A percentile compares a stretch with the other conserved stretches of the same genome.
phyloP scores from a whole-genome alignment of 2,113 vertebrate genomes.

The Channa argus region DNA sequence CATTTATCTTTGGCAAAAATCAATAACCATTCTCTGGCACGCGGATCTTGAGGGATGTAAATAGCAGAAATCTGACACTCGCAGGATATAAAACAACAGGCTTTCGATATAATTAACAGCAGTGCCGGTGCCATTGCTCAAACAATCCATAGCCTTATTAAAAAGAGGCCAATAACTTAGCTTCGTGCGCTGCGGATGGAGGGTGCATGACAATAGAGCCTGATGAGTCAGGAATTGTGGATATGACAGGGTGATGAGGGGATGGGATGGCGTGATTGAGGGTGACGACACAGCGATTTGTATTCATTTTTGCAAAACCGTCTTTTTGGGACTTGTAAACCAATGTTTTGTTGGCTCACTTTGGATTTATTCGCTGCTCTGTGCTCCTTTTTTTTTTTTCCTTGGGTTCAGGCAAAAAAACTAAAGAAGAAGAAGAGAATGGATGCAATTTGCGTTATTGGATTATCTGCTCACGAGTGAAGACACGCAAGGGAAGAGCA shows the following conservation, averaged over 20 bases:
- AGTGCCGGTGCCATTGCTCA: slow-evolving; percentile 56
- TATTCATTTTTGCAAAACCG: too few species aligned
- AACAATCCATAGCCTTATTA: slow-evolving; percentile 82
- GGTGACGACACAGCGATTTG: background rate
- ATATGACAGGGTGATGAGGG: slow-evolving; percentile 35
- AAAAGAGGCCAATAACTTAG: slow-evolving; percentile 76
- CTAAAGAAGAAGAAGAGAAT: too few species aligned
- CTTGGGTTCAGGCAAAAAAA: too few species aligned
- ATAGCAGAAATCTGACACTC: slow-evolving; percentile 81
- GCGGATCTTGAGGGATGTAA: slow-evolving; percentile 75
- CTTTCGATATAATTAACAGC: slow-evolving; percentile 80
- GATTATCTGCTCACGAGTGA: too few species aligned
- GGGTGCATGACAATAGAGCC: slow-evolving; percentile 54
- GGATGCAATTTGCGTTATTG: too few species aligned
- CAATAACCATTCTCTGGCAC: slow-evolving; percentile 73
- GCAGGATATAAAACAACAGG: slow-evolving; percentile 80
- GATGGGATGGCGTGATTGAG: slow-evolving; percentile 21
- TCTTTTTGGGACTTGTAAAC: background rate
- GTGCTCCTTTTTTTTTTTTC: too few species aligned
- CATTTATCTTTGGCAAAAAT: slow-evolving; percentile 72
- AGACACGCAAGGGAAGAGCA: too few species aligned
- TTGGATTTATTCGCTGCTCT: slow-evolving; percentile 7
- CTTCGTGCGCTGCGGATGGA: slow-evolving; percentile 17
- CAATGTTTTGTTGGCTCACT: background rate
- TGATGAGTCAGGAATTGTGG: slow-evolving; percentile 72